Evolutionary conservation across 1,140 invertebrate genomes (phyloP), one percentile per base, ranked within the genome.

Genomic region (Oreohelix idahoensis): DNA sequence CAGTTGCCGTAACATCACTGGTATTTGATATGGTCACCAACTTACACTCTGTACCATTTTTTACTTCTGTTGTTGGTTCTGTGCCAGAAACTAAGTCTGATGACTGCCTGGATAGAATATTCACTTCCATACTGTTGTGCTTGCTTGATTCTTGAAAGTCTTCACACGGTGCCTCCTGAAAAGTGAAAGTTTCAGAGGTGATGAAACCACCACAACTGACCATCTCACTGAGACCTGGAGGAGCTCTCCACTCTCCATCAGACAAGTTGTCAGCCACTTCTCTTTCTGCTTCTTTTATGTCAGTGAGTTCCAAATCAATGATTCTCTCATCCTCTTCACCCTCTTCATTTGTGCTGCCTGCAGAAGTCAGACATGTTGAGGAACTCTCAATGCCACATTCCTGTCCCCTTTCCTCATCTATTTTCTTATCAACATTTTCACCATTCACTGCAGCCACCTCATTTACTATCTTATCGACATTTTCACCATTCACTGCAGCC

Each of bases 311-410:
- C 11, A 58, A n/a, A 11, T 77, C 38, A 66, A 66, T 53, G 8
- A 71, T 73, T 58, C n/a, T 35, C 35, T 70, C 74, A 70, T 80
- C 39, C 23, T 80, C 78, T 5, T 79, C 71, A 73, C 58, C 82
- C 32, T 81, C 42, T 29, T 58, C 58, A 49, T 32, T 38, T 38
- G 58, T 36, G 35, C 78, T 42, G 73, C 26, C 36, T 53, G 23
- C 32, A 36, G 74, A 38, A 17, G 53, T 74, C 39, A 20, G 8
- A 29, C 17, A 39, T 11, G 29, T 51, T 26, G 58, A 42, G n/a
- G 23, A 0, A 8, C 29, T 66, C 29, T 4, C 63, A 66, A 17
- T 29, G 32, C 45, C 53, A 39, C 76, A 51, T 45, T 70, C 74
- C 42, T 78, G 58, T 8, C 73, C 38, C 29, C 2, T 5, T 20